Base-by-base conservation (phyloP, 2,113 vertebrate species). In the Saccopteryx bilineata region DNA sequence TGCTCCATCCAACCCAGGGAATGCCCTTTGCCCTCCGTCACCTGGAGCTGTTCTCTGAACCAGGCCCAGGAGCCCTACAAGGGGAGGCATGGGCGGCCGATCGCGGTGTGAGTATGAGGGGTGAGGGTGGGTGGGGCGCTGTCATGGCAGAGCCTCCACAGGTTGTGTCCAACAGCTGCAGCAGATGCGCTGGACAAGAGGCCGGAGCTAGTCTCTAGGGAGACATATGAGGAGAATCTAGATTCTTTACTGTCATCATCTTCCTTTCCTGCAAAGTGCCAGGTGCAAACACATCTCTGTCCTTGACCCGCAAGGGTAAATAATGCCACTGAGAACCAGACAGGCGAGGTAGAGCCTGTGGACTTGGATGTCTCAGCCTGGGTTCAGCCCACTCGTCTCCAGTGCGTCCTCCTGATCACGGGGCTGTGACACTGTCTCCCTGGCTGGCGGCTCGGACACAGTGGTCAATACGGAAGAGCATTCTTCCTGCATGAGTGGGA, bases 371-470 rank as follows among this genome's bases (percentile, higher is more conserved):
- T n/a, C 60, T 52, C 66, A 74, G 2, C 0, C 2, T 10, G 66
- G 10, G 31, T 61, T 52, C 1, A 5, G 24, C 21, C 3, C 5
- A 19, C 9, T 26, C 0, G 28, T 50, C 18, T 26, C 19, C 1
- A 4, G 54, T 28, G n/a, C 52, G 28, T 54, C 52, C 33, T 48
- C 9, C 4, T 2, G 5, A 31, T 1, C 3, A 46, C 5, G 15
- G 17, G 46, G 21, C 46, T 26, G 50, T 12, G 54, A 39, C 2
- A 26, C 13, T 14, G 1, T 17, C n/a, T 50, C 58, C 48, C 15
- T 0, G n/a, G 82, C 2, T 24, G 46, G 31, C 0, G 0, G 54
- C 26, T 28, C 52, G 9, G 31, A 33, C 0, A 21, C 61, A 68
- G 17, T 0, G 15, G 23, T 12, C 13, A 5, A 11, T 8, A 1